Base-by-base conservation (phyloP, 1,140 invertebrate genomes). In the Trichonephila clavipes region DNA sequence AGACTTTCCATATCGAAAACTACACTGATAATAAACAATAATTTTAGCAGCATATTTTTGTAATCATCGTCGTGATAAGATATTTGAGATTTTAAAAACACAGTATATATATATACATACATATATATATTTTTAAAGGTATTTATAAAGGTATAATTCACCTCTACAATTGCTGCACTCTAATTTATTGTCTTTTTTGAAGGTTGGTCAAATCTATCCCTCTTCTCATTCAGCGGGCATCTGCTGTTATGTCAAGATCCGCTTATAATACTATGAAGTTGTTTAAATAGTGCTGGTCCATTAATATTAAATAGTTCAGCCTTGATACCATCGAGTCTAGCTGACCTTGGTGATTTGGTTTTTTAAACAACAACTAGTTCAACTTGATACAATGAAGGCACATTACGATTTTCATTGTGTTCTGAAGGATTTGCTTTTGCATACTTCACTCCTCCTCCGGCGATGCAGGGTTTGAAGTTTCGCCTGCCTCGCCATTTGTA, bases 371-470 rank as follows among this genome's bases (percentile, higher is more conserved):
- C 69, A 34, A 34, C 34, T 77, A 77, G 14, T 77, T 77, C 69
- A 77, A 77, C 69, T 77, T 77, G 21, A n/a, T 77, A 34, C 21
- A 28, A 24, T 77, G 69, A 28, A n/a, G n/a, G n/a, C 69, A 83
- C 21, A 7, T 44, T 83, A 40, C 10, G 10, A 16, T 51, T 1
- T 44, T 40, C 18, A 83, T 16, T 1, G 1, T 51, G 34, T 44
- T 83, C 44, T 83, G 81, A 1, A 51, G 81, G 81, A 18, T 83
- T 83, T 44, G 81, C 44, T 34, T 18, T 83, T 3, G 59, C 59
- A 18, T 18, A 6, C 59, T 61, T 6, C 7, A 61, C 59, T 61
- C 59, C 59, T 61, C 59, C 59, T 61, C n/a, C n/a, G n/a, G 59
- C 59, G 12, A 12, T 61, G 59, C 12, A 61, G 59, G 59, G 59